Conservation (phyloP, 2,113 vertebrate species). For the Microtus montanus region DNA sequence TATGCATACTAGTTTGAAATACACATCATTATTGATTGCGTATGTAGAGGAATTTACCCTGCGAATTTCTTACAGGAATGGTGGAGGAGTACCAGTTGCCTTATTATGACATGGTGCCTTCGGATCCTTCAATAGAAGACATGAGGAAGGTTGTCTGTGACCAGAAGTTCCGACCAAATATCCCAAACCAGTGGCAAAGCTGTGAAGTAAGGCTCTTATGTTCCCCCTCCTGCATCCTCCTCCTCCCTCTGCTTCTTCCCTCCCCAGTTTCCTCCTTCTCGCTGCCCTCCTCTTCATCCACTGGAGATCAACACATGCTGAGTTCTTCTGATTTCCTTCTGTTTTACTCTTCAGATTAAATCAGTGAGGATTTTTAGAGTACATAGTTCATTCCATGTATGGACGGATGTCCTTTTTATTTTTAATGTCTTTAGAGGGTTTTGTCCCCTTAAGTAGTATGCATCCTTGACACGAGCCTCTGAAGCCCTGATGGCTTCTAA, state of each 20-base stretch:
- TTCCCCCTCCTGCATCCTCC: neutral
- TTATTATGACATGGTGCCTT: constrained; percentile 98
- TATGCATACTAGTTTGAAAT: constrained; percentile 41
- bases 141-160: constrained; percentile 97
- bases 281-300: neutral
- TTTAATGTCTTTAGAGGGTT: constrained; percentile 14
- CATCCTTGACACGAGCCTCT: neutral
- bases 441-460: neutral
- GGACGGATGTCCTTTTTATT: neutral
- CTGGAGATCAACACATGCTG: neutral
- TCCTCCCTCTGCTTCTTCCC: neutral
- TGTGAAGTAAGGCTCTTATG: constrained; percentile 91
- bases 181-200: constrained; percentile 99
- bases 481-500: neutral
- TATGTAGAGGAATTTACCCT: neutral
- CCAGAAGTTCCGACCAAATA: constrained; percentile 94
- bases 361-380: constrained; percentile 22
- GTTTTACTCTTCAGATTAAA: neutral
- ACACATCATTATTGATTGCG: constrained; percentile 34
- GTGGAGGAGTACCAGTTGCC: constrained; percentile 97
- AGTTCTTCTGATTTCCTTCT: neutral
- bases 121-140: constrained; percentile 96
- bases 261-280: neutral
- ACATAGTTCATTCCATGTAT: neutral
- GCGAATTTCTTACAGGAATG: constrained; percentile 85